These are phyloP conservation scores for Scolopax bukidnonensis DNA, from an alignment of 2,797 vertebrate genomes.

Conservation along the genomic window DNA sequence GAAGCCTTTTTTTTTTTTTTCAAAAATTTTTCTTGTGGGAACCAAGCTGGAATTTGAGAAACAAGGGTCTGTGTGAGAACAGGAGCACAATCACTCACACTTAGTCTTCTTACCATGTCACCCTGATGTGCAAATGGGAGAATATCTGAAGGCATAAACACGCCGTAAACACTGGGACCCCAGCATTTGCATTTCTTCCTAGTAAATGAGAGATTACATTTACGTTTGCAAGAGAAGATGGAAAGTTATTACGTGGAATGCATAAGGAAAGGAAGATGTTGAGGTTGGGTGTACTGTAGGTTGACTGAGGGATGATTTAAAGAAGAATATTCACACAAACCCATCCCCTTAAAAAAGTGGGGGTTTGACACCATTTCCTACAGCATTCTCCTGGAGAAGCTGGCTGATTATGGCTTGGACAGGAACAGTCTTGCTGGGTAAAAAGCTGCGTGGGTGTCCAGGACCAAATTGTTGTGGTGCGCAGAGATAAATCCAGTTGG, in stretches of 20 bases:
- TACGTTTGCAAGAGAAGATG: background rate
- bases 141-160: background rate
- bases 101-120: background rate
- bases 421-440: accelerated
- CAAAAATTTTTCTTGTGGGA: background rate
- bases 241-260: background rate
- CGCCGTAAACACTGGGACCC: background rate
- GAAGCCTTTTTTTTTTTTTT: background rate
- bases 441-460: background rate
- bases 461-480: background rate
- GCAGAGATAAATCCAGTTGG: background rate
- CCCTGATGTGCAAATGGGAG: background rate
- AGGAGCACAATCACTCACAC: background rate
- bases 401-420: background rate
- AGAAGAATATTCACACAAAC: background rate
- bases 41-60: background rate
- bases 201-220: background rate
- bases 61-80: background rate
- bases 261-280: background rate
- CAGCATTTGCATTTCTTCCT: background rate
- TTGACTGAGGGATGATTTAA: background rate
- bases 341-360: background rate
- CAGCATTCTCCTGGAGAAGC: background rate
- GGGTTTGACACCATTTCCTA: background rate
- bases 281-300: background rate